A percentile compares a stretch with the other conserved stretches of the same genome.
Conservation (phyloP, 2,113 vertebrate genomes). For the Hypomesus transpacificus region DNA sequence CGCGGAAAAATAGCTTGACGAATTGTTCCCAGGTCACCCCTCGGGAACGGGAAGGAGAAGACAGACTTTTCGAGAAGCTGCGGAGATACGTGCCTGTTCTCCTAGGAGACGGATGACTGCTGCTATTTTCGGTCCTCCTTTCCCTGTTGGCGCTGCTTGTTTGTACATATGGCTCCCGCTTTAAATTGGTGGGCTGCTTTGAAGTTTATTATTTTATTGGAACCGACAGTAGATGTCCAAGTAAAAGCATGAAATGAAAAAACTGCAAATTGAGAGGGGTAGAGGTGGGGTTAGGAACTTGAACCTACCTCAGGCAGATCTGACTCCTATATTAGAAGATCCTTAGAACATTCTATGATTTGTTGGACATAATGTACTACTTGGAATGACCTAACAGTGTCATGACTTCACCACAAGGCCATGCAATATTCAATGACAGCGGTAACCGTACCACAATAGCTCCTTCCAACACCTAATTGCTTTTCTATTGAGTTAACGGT, state of each 20-base stretch:
- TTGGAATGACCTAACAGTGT: too few relatives aligned
- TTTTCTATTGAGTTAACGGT: too few relatives aligned
- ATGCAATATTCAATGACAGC: too few relatives aligned
- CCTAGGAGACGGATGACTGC: constrained; percentile 33
- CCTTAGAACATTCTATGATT: too few relatives aligned
- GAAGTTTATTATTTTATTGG: neutral
- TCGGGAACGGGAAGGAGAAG: constrained; percentile 42
- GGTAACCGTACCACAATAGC: too few relatives aligned
- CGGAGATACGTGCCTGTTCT: constrained; percentile 24
- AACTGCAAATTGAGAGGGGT: neutral
- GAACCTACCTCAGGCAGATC: too few relatives aligned
- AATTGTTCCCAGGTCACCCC: constrained; percentile 56
- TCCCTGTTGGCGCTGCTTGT: constrained; percentile 30
- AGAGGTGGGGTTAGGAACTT: constrained; percentile 9
- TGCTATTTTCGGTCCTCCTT: constrained; percentile 40
- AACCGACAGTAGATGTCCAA: neutral
- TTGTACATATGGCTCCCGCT: constrained; percentile 27
- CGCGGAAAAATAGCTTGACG: constrained; percentile 57
- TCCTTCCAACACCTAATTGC: too few relatives aligned
- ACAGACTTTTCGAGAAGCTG: constrained; percentile 34
- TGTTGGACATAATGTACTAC: too few relatives aligned
- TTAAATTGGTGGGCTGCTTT: constrained; percentile 23
- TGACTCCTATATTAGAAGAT: too few relatives aligned
- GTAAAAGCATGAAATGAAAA: constrained; percentile 7
- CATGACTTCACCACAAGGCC: too few relatives aligned